A percentile compares a stretch with the other conserved stretches of the same genome.
Evolutionary conservation across 2,797 vertebrate genomes (phyloP).

Genomic region (Cygnus olor): DNA sequence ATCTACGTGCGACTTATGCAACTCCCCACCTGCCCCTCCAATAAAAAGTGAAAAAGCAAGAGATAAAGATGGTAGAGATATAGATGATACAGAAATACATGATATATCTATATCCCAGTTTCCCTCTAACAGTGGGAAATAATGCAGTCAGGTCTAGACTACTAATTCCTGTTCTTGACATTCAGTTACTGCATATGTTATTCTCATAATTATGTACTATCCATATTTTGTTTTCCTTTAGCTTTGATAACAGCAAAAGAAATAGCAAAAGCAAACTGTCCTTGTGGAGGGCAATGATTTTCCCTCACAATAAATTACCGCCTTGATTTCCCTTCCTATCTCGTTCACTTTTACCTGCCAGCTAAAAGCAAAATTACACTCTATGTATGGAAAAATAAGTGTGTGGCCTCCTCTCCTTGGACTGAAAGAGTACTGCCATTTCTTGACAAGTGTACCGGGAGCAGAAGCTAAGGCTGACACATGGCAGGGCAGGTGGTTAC

Average conservation of each 20-base stretch:
- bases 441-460: neutral
- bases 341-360: neutral
- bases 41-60: neutral
- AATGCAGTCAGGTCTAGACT: neutral
- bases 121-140: neutral
- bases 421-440: neutral
- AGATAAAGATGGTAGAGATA: too few relatives aligned
- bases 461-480: neutral
- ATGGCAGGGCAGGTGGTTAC: neutral
- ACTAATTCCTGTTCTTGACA: neutral
- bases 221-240: neutral
- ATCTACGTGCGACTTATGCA: neutral
- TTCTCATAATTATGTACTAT: neutral
- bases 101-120: neutral
- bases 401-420: neutral
- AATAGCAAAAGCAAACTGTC: neutral
- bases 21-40: rapidly evolving
- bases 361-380: neutral
- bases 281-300: neutral
- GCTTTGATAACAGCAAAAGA: neutral
- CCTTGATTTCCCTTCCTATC: neutral
- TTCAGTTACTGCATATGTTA: neutral
- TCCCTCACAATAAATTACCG: neutral
- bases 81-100: too few relatives aligned
- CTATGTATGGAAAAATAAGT: neutral